A percentile compares a stretch with the other conserved stretches of the same genome.
Conservation (phyloP, 2,113 vertebrate species). For the Ammodytes marinus region DNA sequence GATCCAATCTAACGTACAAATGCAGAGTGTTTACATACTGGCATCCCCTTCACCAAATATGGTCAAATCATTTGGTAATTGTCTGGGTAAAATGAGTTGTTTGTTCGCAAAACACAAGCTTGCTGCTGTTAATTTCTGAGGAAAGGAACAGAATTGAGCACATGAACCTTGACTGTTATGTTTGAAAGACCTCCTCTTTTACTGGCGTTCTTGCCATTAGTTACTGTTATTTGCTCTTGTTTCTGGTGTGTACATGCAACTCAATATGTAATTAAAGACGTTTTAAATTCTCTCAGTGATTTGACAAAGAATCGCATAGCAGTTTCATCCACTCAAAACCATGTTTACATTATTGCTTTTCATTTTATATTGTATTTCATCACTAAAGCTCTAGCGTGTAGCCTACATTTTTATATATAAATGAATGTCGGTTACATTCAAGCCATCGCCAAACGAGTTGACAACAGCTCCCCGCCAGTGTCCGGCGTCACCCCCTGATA, state of each 20-base stretch:
- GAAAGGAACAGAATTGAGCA: slow-evolving; percentile 46
- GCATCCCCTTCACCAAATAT: slow-evolving; percentile 68
- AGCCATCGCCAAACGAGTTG: too few species aligned
- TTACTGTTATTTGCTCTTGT: not conserved
- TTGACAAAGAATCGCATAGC: not conserved
- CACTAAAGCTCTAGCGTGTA: too few species aligned
- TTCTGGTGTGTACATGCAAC: not conserved
- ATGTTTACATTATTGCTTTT: too few species aligned
- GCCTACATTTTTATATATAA: too few species aligned
- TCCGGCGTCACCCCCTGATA: too few species aligned
- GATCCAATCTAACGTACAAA: slow-evolving; percentile 57
- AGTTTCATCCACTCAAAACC: too few species aligned
- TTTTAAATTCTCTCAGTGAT: not conserved
- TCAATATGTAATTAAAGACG: not conserved
- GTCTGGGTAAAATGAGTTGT: slow-evolving; percentile 39
- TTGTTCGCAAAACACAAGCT: slow-evolving; percentile 32
- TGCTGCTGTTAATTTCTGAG: slow-evolving; percentile 12
- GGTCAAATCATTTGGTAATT: slow-evolving; percentile 62
- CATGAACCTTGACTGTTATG: slow-evolving; percentile 9
- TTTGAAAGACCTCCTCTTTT: slow-evolving; percentile 20
- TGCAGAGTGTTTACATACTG: slow-evolving; percentile 71
- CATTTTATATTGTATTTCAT: too few species aligned
- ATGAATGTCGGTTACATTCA: too few species aligned
- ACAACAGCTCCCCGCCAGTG: too few species aligned
- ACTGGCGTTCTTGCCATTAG: not conserved